Conservation (phyloP, 1,140 invertebrate species). For the Drosophila ogumai region DNA sequence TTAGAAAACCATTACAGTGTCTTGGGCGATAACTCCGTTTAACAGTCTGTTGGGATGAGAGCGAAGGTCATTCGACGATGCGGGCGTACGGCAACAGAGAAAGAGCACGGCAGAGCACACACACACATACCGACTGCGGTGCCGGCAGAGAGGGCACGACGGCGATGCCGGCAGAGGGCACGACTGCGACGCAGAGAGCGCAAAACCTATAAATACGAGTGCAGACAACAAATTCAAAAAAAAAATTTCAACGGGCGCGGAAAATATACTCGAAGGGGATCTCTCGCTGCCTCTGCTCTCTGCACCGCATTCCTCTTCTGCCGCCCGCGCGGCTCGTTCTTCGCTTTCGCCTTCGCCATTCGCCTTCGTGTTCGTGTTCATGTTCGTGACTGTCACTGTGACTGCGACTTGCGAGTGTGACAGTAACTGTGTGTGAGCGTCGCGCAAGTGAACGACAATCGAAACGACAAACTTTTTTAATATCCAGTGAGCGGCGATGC, state of each 20-base stretch:
- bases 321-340: conserved; percentile 11
- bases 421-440: conserved; percentile 24
- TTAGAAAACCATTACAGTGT: not conserved
- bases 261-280: conserved; percentile 14
- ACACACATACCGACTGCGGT: not conserved
- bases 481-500: conserved; percentile 21
- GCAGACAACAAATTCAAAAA: conserved; percentile 5
- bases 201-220: conserved; percentile 22
- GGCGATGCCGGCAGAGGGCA: conserved; percentile 13
- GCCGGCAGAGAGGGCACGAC: conserved; percentile 9
- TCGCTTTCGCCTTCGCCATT: not conserved
- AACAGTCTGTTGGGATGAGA: conserved; percentile 7
- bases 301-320: conserved; percentile 13
- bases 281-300: conserved; percentile 18
- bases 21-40: not conserved
- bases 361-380: conserved; percentile 6
- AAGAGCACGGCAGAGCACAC: conserved; percentile 10
- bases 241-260: conserved; percentile 6
- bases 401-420: conserved; percentile 14
- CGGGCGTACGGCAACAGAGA: not conserved
- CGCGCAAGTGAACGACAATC: conserved; percentile 25
- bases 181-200: conserved; percentile 9
- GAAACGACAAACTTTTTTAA: conserved; percentile 44
- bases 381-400: conserved; percentile 24
- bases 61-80: conserved; percentile 6